Evolutionary conservation across 1,140 invertebrate genomes (phyloP).

Genomic region (Calycopis cecrops): DNA sequence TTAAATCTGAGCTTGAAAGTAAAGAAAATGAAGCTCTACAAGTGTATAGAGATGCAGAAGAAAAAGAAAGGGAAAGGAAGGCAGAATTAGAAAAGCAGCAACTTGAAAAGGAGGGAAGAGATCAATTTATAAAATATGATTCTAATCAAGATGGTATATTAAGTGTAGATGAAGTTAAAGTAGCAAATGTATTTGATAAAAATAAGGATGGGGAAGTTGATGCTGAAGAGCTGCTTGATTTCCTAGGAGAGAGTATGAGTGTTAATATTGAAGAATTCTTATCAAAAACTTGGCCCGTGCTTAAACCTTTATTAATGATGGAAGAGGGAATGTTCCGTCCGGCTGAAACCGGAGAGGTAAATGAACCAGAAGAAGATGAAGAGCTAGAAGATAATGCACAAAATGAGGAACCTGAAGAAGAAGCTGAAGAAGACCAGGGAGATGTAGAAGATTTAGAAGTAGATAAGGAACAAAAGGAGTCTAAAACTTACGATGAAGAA

Average conservation of each 20-base stretch:
- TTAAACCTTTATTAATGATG: slow-evolving; percentile 87
- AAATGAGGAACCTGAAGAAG: slow-evolving; percentile 46
- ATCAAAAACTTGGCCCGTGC: slow-evolving; percentile 81
- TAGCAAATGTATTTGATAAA: slow-evolving; percentile 87
- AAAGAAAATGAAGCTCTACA: slow-evolving; percentile 86
- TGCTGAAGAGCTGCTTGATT: slow-evolving; percentile 89
- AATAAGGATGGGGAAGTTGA: slow-evolving; percentile 90
- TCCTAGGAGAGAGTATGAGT: slow-evolving; percentile 83
- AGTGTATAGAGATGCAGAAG: slow-evolving; percentile 83
- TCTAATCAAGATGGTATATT: slow-evolving; percentile 86
- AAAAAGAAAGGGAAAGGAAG: slow-evolving; percentile 76
- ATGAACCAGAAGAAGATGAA: slow-evolving; percentile 59
- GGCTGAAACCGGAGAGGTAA: slow-evolving; percentile 48
- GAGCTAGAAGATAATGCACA: slow-evolving; percentile 38
- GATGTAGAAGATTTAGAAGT: slow-evolving; percentile 67
- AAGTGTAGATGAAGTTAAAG: slow-evolving; percentile 86
- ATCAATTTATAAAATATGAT: slow-evolving; percentile 85
- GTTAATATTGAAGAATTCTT: slow-evolving; percentile 84
- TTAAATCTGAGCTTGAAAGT: slow-evolving; percentile 84
- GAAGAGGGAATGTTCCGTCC: slow-evolving; percentile 82
- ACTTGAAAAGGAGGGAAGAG: slow-evolving; percentile 78
- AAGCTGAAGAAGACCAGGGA: slow-evolving; percentile 53
- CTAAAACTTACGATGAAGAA: slow-evolving; percentile 88
- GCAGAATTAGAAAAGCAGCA: slow-evolving; percentile 78
- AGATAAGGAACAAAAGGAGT: slow-evolving; percentile 55